Evolutionary conservation across 2,113 vertebrate genomes (phyloP).

Genomic region (Sylvia atricapilla): DNA sequence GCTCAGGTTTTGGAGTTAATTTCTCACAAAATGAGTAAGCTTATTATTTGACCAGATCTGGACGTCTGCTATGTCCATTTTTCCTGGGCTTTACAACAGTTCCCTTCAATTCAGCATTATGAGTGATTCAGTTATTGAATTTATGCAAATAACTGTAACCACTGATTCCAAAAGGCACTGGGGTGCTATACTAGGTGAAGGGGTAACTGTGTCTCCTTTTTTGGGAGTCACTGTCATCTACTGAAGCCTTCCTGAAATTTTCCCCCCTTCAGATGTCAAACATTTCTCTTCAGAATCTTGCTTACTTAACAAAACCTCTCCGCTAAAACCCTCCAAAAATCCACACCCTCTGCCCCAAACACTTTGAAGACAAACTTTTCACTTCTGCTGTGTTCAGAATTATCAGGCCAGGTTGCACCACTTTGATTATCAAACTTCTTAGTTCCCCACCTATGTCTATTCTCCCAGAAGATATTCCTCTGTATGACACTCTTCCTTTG

Average conservation of each 20-base stretch:
- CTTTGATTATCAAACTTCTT: background rate
- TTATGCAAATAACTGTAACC: background rate
- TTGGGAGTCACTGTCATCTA: background rate
- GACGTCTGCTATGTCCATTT: background rate
- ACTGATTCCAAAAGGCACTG: background rate
- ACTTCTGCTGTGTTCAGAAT: background rate
- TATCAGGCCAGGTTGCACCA: background rate
- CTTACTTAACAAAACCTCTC: background rate
- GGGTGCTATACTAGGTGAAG: background rate
- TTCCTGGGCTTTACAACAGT: background rate
- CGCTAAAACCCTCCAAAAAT: background rate
- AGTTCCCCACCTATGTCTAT: background rate
- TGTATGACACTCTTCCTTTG: background rate
- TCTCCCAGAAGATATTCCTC: background rate
- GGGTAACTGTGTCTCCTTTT: background rate
- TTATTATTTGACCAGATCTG: background rate
- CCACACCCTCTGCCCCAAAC: rapidly evolving
- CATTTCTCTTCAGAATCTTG: background rate
- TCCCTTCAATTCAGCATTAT: background rate
- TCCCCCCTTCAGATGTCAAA: background rate
- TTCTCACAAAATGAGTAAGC: background rate
- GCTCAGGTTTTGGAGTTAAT: background rate
- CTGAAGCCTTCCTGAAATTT: background rate
- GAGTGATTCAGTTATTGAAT: background rate
- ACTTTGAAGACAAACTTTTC: background rate